Percentiles rank a stretch among this genome's conserved stretches.
phyloP scores from a whole-genome alignment of 2,113 vertebrate species.

The Carollia perspicillata region DNA sequence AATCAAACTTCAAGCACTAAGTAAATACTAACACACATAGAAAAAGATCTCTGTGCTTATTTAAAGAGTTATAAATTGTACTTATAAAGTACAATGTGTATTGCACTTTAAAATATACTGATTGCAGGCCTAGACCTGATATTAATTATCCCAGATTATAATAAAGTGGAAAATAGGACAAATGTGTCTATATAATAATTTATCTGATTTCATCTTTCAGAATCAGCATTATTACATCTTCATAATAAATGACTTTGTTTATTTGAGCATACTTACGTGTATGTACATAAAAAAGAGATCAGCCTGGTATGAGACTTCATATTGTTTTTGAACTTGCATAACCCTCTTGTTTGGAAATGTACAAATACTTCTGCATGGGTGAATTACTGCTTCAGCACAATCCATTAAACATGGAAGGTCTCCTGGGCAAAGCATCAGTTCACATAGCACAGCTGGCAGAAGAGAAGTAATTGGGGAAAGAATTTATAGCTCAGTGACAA shows the following conservation, averaged over 20 bases:
- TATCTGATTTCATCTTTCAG: background rate
- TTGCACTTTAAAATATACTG: background rate
- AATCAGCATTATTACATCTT: background rate
- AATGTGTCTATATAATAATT: background rate
- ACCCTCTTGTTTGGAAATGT: background rate
- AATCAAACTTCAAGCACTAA: background rate
- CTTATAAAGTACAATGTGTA: background rate
- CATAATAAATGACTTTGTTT: background rate
- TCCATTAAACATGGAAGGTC: background rate
- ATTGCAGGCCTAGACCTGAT: background rate
- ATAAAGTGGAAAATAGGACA: background rate
- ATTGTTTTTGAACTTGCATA: background rate
- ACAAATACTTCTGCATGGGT: background rate
- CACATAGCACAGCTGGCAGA: slow-evolving; percentile 33
- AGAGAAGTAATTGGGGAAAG: slow-evolving; percentile 50
- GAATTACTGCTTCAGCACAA: background rate
- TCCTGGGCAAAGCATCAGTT: background rate
- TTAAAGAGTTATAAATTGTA: background rate
- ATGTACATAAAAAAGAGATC: background rate
- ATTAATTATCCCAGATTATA: background rate
- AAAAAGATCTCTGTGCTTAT: background rate
- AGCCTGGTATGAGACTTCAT: background rate
- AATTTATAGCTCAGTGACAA: slow-evolving; percentile 51
- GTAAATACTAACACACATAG: background rate
- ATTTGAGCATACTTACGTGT: background rate